These are phyloP conservation scores for Felis catus DNA, from an alignment of 2,113 vertebrate genomes.

Conservation along the genomic window DNA sequence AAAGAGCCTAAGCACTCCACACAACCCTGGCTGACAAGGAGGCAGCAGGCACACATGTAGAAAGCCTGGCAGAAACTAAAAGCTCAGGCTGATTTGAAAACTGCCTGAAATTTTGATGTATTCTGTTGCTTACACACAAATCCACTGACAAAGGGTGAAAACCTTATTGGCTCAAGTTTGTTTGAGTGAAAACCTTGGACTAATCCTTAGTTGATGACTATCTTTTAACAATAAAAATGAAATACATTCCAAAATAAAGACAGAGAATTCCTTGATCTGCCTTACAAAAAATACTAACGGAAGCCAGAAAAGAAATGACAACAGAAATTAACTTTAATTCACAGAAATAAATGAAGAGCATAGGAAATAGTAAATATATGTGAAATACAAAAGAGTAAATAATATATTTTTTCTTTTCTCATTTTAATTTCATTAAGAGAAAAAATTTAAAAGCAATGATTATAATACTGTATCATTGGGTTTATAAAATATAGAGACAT, in stretches of 20 bases:
- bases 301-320: constrained; percentile 23
- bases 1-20: background rate
- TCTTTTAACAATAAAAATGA: constrained; percentile 18
- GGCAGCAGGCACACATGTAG: background rate
- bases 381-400: background rate
- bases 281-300: background rate
- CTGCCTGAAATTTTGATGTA: background rate
- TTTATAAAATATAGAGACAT: background rate
- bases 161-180: background rate
- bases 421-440: constrained; percentile 1
- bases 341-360: background rate
- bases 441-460: background rate
- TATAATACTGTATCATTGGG: background rate
- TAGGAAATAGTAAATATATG: background rate
- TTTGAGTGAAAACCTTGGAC: background rate
- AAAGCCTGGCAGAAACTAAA: background rate
- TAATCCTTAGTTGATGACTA: background rate
- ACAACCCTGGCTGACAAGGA: background rate
- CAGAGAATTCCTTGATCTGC: background rate
- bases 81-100: background rate
- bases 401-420: background rate
- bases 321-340: background rate
- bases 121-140: background rate
- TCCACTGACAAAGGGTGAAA: background rate
- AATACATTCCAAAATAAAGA: background rate